Conservation (phyloP, 2,888 invertebrate species). For the Caenorhabditis sp. region DNA sequence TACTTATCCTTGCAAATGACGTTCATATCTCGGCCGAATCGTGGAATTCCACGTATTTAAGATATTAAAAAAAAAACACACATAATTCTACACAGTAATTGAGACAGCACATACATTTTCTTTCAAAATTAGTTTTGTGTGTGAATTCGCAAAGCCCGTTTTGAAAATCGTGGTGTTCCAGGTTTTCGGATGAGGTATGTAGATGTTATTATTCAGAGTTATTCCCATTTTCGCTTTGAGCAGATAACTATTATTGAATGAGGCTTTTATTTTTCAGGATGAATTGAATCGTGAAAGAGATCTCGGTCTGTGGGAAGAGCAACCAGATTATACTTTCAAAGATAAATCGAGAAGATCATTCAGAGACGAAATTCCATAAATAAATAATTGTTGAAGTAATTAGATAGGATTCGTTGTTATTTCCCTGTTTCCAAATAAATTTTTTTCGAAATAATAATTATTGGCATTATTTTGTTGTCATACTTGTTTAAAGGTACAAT, state of each 20-base stretch:
- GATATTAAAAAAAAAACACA: too few species aligned
- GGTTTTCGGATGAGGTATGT: too few species aligned
- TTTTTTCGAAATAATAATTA: background rate
- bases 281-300: conserved; percentile 67
- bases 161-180: too few species aligned
- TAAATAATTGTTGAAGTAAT: background rate
- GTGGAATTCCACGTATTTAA: too few species aligned
- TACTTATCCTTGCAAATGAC: background rate
- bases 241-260: too few species aligned
- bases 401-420: background rate
- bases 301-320: conserved; percentile 70
- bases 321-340: conserved; percentile 70
- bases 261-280: conserved; percentile 60
- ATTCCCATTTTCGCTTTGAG: too few species aligned
- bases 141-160: too few species aligned
- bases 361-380: conserved; percentile 59
- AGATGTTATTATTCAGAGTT: too few species aligned
- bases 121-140: too few species aligned
- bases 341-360: conserved; percentile 68
- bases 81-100: too few species aligned
- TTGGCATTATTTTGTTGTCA: background rate
- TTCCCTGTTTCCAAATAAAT: conserved; percentile 3
- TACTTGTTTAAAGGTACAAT: background rate
- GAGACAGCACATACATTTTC: too few species aligned
- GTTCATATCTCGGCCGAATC: too few species aligned